Conservation (phyloP, 2,113 vertebrate genomes). For the Chamaetylas fuelleborni region DNA sequence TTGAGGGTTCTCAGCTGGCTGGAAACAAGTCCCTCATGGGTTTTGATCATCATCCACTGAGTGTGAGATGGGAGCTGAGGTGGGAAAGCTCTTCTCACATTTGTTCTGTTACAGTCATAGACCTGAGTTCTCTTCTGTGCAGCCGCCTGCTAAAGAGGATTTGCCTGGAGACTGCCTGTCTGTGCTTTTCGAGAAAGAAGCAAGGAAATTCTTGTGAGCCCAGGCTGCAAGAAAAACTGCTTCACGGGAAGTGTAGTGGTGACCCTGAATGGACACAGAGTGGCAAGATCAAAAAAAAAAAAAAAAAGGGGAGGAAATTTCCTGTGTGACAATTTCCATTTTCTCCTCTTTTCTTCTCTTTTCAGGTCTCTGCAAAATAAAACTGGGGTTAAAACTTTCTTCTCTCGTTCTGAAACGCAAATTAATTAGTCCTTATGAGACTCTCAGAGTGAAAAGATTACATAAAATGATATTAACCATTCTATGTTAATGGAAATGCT, state of each 20-base stretch:
- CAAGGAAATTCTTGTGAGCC: neutral
- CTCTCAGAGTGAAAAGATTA: neutral
- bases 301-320: neutral
- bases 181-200: neutral
- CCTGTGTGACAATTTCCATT: neutral
- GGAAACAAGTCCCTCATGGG: neutral
- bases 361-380: neutral
- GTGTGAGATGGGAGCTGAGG: neutral
- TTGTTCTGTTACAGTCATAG: neutral
- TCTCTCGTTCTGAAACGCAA: neutral
- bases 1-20: neutral
- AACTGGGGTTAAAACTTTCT: neutral
- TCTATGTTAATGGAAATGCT: neutral
- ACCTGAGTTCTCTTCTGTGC: neutral
- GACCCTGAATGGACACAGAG: neutral
- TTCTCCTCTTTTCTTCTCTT: neutral
- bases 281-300: neutral
- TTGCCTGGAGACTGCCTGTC: neutral
- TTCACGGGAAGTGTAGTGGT: neutral
- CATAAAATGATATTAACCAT: neutral
- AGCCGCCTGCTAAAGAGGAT: neutral
- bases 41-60: neutral
- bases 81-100: neutral
- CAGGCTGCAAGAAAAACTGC: neutral
- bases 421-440: neutral